Percentiles rank a stretch among this genome's conserved stretches.
phyloP scores from a whole-genome alignment of 2,113 vertebrate genomes.

The Ursus arctos region DNA sequence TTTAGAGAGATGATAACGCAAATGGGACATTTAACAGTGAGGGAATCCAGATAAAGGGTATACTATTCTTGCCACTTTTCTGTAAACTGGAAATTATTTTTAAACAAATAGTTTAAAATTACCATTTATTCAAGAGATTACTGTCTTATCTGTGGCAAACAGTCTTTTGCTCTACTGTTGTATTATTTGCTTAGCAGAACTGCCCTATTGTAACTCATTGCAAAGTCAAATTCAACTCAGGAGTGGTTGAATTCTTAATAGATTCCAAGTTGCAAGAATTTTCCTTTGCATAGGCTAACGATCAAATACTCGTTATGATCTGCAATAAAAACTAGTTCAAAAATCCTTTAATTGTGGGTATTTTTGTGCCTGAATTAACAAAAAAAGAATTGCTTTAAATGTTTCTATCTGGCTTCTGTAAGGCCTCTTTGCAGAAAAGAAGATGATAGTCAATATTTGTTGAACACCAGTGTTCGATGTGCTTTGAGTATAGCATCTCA shows the following conservation, averaged over 20 bases:
- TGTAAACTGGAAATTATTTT: slow-evolving; percentile 37
- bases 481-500: background rate
- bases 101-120: slow-evolving; percentile 17
- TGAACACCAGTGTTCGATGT: background rate
- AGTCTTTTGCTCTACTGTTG: background rate
- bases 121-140: slow-evolving; percentile 9
- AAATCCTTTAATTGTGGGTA: background rate
- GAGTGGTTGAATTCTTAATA: slow-evolving; percentile 17
- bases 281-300: slow-evolving; percentile 44
- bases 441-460: background rate
- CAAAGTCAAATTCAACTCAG: slow-evolving; percentile 42
- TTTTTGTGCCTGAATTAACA: slow-evolving; percentile 31
- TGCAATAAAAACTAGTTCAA: background rate
- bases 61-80: slow-evolving; percentile 25
- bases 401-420: background rate
- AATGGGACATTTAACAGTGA: background rate
- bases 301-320: background rate
- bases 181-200: background rate
- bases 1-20: background rate
- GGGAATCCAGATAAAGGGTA: background rate
- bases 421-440: background rate
- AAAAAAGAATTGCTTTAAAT: slow-evolving; percentile 3
- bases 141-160: background rate
- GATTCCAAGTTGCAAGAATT: slow-evolving; percentile 1
- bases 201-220: background rate